Evolutionary conservation across 2,888 invertebrate genomes (phyloP), one percentile per base, ranked within the genome.

Genomic region (Cantharis lateralis): DNA sequence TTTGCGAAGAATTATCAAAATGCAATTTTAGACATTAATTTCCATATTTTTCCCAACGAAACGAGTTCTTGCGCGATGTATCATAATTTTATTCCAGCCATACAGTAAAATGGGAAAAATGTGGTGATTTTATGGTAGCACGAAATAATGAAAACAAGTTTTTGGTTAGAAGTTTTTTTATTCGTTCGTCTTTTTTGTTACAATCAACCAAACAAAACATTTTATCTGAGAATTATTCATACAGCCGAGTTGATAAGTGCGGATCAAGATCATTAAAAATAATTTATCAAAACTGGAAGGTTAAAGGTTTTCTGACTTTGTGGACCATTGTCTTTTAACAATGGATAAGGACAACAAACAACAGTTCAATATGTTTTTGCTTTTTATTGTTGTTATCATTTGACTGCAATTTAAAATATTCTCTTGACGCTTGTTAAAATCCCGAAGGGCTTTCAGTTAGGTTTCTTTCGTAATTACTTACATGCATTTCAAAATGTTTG

Each of bases 301-400:
- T 66, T 66, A 66, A 66, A 66, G 64, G 64, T 66, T 66, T 66
- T n/a, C 18, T 66, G 64, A 66, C 64, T 66, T 66, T 20, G 24
- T 66, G 64, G 64, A 20, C 64, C 24, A 24, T 66, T 66, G 64
- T 66, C 64, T 66, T 66, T 24, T 20, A 20, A 66, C 64, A 66
- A 24, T 66, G 48, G 48, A 48, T 48, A 48, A 48, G 48, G 48
- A 48, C 9, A 48, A 48, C 48, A 48, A 48, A 48, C 48, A 48
- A 48, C 48, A 48, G 48, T 48, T 48, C 48, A 48, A 48, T 48
- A 48, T 48, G 7, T 48, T 48, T 48, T 48, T 48, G 9, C 48
- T 48, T 48, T 48, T 48, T 48, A 48, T 48, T 48, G 48, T 48
- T 48, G n/a, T n/a, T 48, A 48, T 48, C 48, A n/a, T 48, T 48